A percentile compares a stretch with the other conserved stretches of the same genome.
Evolutionary conservation across 2,797 vertebrate genomes (phyloP).

Genomic region (Botia kubotai): DNA sequence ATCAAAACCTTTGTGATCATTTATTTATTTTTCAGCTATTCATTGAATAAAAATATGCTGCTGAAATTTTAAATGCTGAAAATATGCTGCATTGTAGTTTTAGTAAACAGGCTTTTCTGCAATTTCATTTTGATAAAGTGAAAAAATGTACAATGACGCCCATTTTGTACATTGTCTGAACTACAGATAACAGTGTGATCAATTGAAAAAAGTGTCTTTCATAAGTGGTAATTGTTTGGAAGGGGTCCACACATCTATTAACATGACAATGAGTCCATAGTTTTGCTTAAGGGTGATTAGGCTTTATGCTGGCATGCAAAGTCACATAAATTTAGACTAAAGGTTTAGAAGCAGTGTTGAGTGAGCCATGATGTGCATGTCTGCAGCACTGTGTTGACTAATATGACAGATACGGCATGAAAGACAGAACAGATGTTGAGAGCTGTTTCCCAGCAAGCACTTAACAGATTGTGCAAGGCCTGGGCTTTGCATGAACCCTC

Average conservation of each 20-base stretch:
- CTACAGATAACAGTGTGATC: not conserved
- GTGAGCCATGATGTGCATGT: slow-evolving; percentile 28
- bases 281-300: slow-evolving; percentile 24
- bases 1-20: too few species aligned
- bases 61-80: too few species aligned
- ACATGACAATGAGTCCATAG: slow-evolving; percentile 29
- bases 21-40: too few species aligned
- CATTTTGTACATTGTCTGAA: not conserved
- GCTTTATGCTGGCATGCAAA: slow-evolving; percentile 5
- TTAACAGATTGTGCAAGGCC: slow-evolving; percentile 65
- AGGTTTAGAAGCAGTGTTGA: slow-evolving; percentile 17
- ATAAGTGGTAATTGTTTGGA: slow-evolving; percentile 21
- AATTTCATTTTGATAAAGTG: not conserved
- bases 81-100: too few species aligned
- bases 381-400: slow-evolving; percentile 44
- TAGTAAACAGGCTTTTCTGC: too few species aligned
- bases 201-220: not conserved
- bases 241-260: slow-evolving; percentile 6
- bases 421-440: slow-evolving; percentile 51
- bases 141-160: not conserved
- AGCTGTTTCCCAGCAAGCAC: slow-evolving; percentile 61
- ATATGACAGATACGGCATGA: slow-evolving; percentile 52
- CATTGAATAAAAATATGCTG: too few species aligned
- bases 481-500: slow-evolving; percentile 69
- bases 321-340: slow-evolving; percentile 30